phyloP scores from a whole-genome alignment of 2,797 vertebrate genomes.

The Saguinus oedipus region DNA sequence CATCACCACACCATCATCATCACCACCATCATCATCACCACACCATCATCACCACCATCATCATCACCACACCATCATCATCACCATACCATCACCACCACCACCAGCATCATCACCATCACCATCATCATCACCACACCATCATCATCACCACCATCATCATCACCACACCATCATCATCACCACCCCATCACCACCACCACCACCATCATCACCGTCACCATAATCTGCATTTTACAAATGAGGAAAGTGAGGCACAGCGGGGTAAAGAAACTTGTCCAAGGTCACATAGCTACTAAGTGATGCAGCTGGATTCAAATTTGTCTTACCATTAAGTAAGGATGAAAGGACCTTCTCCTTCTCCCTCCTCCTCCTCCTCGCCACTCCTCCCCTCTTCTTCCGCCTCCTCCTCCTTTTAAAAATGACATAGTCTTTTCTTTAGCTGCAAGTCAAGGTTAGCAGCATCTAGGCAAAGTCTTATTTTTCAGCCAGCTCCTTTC shows the following conservation, averaged over 20 bases:
- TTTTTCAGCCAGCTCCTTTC: not conserved
- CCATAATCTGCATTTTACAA: not conserved
- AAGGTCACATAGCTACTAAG: not conserved
- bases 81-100: rapidly evolving
- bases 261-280: not conserved
- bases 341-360: not conserved
- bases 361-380: rapidly evolving
- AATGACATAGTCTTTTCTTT: not conserved
- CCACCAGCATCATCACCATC: rapidly evolving
- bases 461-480: not conserved
- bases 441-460: not conserved
- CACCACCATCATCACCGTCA: too few relatives aligned
- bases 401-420: not conserved
- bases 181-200: rapidly evolving
- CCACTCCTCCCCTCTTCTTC: rapidly evolving
- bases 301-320: not conserved
- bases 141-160: too few relatives aligned
- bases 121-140: rapidly evolving
- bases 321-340: not conserved
- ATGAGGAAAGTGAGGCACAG: not conserved
- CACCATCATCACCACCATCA: too few relatives aligned
- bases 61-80: too few relatives aligned
- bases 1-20: rapidly evolving
- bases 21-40: rapidly evolving
- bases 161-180: too few relatives aligned